Evolutionary conservation across 2,797 vertebrate genomes (phyloP).

Genomic region (Sebastes reedi): DNA sequence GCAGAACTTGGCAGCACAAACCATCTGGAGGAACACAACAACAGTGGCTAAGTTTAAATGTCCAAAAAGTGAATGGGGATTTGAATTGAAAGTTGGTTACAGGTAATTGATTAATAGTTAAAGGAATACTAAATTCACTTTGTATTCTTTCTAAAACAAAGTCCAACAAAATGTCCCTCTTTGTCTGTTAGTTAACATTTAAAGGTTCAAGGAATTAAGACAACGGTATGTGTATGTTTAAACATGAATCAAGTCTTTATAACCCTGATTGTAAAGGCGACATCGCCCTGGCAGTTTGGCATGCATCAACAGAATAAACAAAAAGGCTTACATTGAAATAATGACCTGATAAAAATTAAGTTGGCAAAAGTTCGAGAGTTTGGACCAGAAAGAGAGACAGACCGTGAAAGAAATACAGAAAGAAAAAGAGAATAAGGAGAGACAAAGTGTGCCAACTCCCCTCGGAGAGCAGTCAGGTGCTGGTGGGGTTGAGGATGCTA

Average conservation of each 20-base stretch:
- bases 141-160: background rate
- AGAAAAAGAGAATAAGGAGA: background rate
- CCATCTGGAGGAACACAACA: conserved; percentile 49
- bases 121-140: background rate
- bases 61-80: background rate
- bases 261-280: background rate
- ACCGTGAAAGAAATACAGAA: background rate
- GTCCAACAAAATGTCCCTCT: background rate
- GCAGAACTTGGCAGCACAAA: conserved; percentile 14
- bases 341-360: conserved; percentile 18
- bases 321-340: conserved; percentile 3
- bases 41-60: background rate
- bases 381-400: conserved; percentile 4
- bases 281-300: conserved; percentile 15
- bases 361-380: conserved; percentile 21
- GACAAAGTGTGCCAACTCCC: conserved; percentile 68
- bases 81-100: background rate
- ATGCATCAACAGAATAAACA: conserved; percentile 14
- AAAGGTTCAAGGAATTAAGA: background rate
- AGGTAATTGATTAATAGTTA: background rate
- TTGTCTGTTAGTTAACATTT: background rate
- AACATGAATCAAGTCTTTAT: background rate
- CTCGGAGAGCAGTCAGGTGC: conserved; percentile 45
- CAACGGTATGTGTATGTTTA: background rate
- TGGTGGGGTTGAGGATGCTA: conserved; percentile 53